These are phyloP conservation scores for Hyles euphorbiae DNA, from an alignment of 1,140 invertebrate species.

Conservation along the genomic window DNA sequence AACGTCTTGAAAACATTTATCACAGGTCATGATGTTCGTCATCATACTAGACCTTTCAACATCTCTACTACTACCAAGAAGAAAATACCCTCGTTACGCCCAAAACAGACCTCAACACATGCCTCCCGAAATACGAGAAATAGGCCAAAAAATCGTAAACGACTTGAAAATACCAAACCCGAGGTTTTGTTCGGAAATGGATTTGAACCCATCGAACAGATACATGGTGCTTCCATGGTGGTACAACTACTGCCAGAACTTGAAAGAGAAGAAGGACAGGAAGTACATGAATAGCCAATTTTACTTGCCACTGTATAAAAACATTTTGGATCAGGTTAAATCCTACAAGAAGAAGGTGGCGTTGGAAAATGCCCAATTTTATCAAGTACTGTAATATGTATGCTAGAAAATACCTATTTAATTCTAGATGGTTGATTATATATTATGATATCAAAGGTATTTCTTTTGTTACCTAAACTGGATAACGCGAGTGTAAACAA, in stretches of 20 bases:
- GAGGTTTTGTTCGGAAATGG: conserved; percentile 34
- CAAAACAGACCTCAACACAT: background rate
- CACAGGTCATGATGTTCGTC: no score
- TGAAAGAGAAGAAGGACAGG: conserved; percentile 19
- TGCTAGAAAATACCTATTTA: no score
- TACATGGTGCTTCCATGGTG: conserved; percentile 43
- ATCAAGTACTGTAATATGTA: no score
- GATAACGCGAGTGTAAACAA: no score
- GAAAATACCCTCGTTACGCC: background rate
- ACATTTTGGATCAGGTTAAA: conserved; percentile 24
- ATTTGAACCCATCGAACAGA: conserved; percentile 13
- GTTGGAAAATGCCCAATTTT: no score
- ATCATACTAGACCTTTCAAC: no score
- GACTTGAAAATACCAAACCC: conserved; percentile 33
- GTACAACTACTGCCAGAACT: conserved; percentile 37
- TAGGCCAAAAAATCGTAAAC: conserved; percentile 2
- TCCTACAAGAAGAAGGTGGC: conserved; percentile 14
- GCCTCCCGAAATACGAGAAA: conserved; percentile 2
- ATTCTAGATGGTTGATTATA: no score
- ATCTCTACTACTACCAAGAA: no score
- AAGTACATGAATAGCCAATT: conserved; percentile 1
- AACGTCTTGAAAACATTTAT: no score
- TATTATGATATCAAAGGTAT: no score
- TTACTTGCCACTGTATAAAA: conserved; percentile 17
- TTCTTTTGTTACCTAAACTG: no score